Evolutionary conservation across 92 coral and sea anemone genomes (phyloP).

Genomic region (Blastomussa wellsi): DNA sequence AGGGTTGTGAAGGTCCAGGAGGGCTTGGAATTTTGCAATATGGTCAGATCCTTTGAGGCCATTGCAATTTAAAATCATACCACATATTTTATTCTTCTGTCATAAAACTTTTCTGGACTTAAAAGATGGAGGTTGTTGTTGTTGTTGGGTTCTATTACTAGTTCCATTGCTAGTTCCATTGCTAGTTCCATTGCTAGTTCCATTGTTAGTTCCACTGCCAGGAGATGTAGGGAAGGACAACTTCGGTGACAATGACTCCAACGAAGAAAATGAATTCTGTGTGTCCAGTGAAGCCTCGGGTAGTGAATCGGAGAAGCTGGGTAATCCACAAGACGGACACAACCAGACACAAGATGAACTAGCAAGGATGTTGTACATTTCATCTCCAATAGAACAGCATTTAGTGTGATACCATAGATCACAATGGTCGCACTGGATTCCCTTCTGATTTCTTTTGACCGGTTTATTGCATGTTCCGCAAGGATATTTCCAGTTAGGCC

Average conservation of each 20-base stretch:
- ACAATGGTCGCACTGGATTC: slow-evolving; percentile 46
- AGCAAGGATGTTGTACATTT: slow-evolving; percentile 31
- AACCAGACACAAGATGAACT: slow-evolving; percentile 50
- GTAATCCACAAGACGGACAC: slow-evolving; percentile 44
- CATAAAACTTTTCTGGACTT: slow-evolving; percentile 1
- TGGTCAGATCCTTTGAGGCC: slow-evolving; percentile 19
- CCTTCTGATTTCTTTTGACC: slow-evolving; percentile 50
- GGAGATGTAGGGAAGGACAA: neutral
- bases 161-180: neutral
- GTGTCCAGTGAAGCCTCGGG: slow-evolving; percentile 26
- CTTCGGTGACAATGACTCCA: neutral
- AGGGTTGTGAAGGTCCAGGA: slow-evolving; percentile 39
- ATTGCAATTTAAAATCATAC: slow-evolving; percentile 14
- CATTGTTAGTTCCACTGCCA: neutral
- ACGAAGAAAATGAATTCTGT: slow-evolving; percentile 12
- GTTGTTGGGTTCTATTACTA: neutral
- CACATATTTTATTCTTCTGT: slow-evolving; percentile 10
- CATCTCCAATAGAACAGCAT: slow-evolving; percentile 31
- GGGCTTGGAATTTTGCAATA: neutral
- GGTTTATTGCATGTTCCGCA: slow-evolving; percentile 60
- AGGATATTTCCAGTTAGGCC: slow-evolving; percentile 58
- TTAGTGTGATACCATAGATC: slow-evolving; percentile 43
- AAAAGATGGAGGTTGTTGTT: slow-evolving; percentile 1
- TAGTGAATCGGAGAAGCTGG: slow-evolving; percentile 47
- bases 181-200: neutral